phyloP scores from a whole-genome alignment of 1,140 invertebrate genomes.

The Elysia chlorotica region DNA sequence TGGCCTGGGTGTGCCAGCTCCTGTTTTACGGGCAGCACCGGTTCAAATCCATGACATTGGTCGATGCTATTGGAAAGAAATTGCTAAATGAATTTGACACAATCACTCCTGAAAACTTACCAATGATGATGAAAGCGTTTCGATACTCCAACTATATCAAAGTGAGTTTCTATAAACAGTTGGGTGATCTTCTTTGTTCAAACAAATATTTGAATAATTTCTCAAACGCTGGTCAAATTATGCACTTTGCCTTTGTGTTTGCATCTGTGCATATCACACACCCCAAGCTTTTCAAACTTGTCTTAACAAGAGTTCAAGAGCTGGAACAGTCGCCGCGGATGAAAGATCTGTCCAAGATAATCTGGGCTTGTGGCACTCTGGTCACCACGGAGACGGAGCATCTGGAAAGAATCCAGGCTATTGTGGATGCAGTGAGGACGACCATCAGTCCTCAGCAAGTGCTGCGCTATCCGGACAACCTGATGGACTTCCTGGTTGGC shows the following conservation, averaged over 20 bases:
- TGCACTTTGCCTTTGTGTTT: constrained; percentile 19
- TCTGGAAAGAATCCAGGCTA: not conserved
- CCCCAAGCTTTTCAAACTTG: not conserved
- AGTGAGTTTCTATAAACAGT: constrained; percentile 12
- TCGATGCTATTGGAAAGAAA: constrained; percentile 13
- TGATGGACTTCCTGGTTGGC: constrained; percentile 7
- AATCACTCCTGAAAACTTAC: not conserved
- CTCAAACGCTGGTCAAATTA: not conserved
- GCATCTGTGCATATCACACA: constrained; percentile 14
- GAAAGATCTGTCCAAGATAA: constrained; percentile 15
- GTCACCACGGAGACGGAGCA: constrained; percentile 4
- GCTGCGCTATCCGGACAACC: constrained; percentile 8
- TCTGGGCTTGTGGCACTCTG: constrained; percentile 22
- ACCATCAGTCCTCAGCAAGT: not conserved
- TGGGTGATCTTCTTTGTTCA: not conserved
- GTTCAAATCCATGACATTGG: not conserved
- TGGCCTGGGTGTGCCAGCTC: constrained; percentile 2
- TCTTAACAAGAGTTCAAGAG: not conserved
- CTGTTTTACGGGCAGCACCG: not conserved
- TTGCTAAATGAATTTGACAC: not conserved
- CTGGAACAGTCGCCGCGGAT: not conserved
- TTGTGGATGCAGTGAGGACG: not conserved
- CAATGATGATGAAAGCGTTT: constrained; percentile 17
- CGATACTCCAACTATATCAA: constrained; percentile 17
- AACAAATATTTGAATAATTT: not conserved